phyloP scores from a whole-genome alignment of 1,140 invertebrate genomes.

The Aphelenchoides avenae region DNA sequence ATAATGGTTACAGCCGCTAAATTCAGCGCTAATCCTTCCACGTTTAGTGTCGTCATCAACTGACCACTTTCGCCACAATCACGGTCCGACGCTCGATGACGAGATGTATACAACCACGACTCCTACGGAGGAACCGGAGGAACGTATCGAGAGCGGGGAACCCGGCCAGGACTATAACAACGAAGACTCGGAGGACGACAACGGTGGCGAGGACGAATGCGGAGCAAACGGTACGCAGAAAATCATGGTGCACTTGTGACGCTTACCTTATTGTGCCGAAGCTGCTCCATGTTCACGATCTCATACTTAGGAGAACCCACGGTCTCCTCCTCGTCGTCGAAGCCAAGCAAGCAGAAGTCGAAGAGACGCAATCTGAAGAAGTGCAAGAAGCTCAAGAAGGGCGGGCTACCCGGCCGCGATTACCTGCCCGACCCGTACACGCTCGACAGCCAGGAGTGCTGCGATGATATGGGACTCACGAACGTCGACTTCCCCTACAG shows the following conservation, averaged over 20 bases:
- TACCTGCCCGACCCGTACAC: conserved; percentile 20
- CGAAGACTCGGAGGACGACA: conserved; percentile 17
- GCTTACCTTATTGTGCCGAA: neutral
- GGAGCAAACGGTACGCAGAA: conserved; percentile 6
- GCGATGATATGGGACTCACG: conserved; percentile 16
- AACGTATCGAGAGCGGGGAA: neutral
- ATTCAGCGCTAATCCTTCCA: too few species aligned
- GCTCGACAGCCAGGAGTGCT: conserved; percentile 25
- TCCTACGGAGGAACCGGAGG: conserved; percentile 4
- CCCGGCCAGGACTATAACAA: conserved; percentile 10
- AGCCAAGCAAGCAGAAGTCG: too few species aligned
- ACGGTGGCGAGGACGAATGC: conserved; percentile 7
- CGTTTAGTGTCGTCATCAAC: too few species aligned
- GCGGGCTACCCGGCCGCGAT: conserved; percentile 8
- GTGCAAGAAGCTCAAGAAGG: conserved; percentile 12
- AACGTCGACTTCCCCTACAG: conserved; percentile 37
- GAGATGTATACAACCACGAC: conserved; percentile 13
- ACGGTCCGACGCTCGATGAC: too few species aligned
- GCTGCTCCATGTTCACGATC: too few species aligned
- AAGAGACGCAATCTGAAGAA: conserved; percentile 16
- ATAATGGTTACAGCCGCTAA: too few species aligned
- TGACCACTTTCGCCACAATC: too few species aligned
- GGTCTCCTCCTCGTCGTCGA: conserved; percentile 9
- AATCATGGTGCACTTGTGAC: conserved; percentile 2
- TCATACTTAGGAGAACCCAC: conserved; percentile 10